A percentile compares a stretch with the other conserved stretches of the same genome.
Conservation (phyloP, 2,888 invertebrate species). For the Nysson spinosus region DNA sequence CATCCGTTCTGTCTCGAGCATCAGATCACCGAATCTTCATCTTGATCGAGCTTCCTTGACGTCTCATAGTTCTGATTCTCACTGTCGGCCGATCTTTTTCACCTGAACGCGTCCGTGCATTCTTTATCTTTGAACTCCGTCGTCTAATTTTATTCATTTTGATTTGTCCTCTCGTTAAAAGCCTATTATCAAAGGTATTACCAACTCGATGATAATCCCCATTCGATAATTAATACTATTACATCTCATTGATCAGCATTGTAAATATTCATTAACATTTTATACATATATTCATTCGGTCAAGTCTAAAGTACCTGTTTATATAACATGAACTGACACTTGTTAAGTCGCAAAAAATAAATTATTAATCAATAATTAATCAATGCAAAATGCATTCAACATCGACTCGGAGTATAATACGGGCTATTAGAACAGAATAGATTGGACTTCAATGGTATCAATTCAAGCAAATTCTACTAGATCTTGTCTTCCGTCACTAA, state of each 20-base stretch:
- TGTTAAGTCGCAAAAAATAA: too few relatives aligned
- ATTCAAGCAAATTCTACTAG: slow-evolving; percentile 3
- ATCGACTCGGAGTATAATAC: too few relatives aligned
- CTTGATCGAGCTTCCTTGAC: slow-evolving; percentile 66
- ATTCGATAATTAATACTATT: neutral
- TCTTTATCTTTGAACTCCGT: slow-evolving; percentile 1
- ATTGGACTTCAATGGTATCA: slow-evolving; percentile 1
- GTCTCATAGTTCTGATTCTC: slow-evolving; percentile 64
- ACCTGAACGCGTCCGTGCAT: slow-evolving; percentile 52
- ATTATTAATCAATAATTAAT: too few relatives aligned
- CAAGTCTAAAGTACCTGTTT: too few relatives aligned
- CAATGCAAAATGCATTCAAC: slow-evolving; percentile 9
- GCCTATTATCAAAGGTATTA: neutral
- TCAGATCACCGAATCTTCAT: slow-evolving; percentile 68
- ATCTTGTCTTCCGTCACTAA: neutral
- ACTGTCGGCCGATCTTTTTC: slow-evolving; percentile 59
- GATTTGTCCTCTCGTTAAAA: slow-evolving; percentile 9
- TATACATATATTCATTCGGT: too few relatives aligned
- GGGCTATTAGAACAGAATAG: neutral
- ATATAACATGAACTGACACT: too few relatives aligned
- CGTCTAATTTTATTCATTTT: slow-evolving; percentile 1
- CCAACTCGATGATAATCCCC: neutral
- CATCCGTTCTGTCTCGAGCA: slow-evolving; percentile 63
- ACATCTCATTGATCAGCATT: too few relatives aligned
- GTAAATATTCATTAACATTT: too few relatives aligned